Evolutionary conservation across 2,113 vertebrate species (phyloP).

Genomic region (Mellivora capensis): DNA sequence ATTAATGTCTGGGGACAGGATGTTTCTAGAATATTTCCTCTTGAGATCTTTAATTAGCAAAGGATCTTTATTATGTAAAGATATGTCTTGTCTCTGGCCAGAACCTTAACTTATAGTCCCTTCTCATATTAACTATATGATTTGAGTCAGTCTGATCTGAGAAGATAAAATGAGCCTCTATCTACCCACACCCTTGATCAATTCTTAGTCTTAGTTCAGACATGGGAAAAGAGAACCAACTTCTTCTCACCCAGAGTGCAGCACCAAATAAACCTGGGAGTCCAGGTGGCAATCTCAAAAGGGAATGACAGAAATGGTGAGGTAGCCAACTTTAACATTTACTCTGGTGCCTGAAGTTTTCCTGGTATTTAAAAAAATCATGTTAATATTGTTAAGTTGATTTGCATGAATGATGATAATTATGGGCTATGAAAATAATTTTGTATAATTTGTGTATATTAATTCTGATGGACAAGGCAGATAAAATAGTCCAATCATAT

Average conservation of each 20-base stretch:
- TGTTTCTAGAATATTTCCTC: background rate
- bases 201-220: background rate
- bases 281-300: background rate
- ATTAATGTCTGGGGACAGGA: background rate
- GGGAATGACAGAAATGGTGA: background rate
- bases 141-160: background rate
- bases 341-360: background rate
- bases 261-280: background rate
- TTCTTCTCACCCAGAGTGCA: background rate
- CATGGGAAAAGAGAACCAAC: background rate
- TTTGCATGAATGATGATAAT: background rate
- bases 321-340: background rate
- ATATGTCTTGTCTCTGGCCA: background rate
- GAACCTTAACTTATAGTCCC: background rate
- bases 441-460: background rate
- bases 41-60: background rate
- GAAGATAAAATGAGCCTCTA: background rate
- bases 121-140: background rate
- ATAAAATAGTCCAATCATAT: background rate
- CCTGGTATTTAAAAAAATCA: background rate
- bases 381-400: background rate
- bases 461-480: background rate
- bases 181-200: background rate
- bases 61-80: background rate
- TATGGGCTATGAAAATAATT: background rate